Evolutionary conservation across 2,888 invertebrate species (phyloP).

Genomic region (Ochropleura leucogaster): DNA sequence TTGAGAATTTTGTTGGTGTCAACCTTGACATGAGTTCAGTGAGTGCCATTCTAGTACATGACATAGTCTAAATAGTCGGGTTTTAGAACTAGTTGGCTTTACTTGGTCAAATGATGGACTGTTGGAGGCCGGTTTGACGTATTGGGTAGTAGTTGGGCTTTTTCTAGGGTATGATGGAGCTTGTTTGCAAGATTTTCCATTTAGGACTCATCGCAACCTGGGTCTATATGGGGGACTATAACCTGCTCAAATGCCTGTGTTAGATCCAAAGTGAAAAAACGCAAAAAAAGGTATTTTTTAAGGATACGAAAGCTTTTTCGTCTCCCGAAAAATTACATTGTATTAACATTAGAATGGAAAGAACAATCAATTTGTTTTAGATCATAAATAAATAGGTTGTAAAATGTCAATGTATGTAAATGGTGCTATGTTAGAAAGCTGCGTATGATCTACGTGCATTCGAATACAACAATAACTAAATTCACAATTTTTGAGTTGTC

Average conservation of each 20-base stretch:
- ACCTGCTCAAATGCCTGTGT: neutral
- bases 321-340: no score
- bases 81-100: constrained; percentile 22
- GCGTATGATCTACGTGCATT: no score
- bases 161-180: neutral
- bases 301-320: no score
- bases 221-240: neutral
- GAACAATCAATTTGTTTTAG: no score
- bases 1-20: constrained; percentile 29
- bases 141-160: constrained; percentile 19
- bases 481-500: no score
- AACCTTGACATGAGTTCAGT: constrained; percentile 57
- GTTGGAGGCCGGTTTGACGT: constrained; percentile 9
- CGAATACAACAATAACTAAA: no score
- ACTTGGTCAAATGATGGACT: constrained; percentile 40
- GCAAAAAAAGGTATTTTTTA: no score
- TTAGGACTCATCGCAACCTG: neutral
- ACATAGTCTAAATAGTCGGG: constrained; percentile 36
- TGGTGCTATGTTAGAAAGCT: no score
- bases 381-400: no score
- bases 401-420: no score
- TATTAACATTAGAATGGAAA: no score
- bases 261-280: no score
- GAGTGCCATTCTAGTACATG: constrained; percentile 22
- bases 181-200: neutral